Percentiles rank a stretch among this genome's conserved stretches.
Conservation (phyloP, 2,888 invertebrate species). For the Macaria liturata region DNA sequence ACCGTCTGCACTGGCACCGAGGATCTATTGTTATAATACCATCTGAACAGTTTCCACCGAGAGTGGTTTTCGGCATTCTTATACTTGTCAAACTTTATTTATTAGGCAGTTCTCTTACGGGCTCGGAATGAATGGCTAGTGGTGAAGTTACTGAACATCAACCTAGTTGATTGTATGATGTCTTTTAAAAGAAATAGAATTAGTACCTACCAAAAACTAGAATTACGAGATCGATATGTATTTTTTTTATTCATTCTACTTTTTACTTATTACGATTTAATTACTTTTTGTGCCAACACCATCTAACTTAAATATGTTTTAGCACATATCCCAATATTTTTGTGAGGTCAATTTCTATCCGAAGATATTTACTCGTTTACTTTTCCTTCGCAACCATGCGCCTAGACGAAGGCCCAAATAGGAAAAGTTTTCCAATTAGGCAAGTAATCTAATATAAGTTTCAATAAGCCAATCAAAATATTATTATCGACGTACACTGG, state of each 20-base stretch:
- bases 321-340: too few relatives aligned
- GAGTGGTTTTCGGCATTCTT: conserved; percentile 31
- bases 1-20: background rate
- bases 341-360: background rate
- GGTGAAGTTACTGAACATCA: too few relatives aligned
- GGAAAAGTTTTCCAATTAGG: conserved; percentile 40
- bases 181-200: too few relatives aligned
- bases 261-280: too few relatives aligned
- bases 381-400: conserved; percentile 20
- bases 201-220: too few relatives aligned
- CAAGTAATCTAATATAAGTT: conserved; percentile 36
- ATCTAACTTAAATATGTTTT: too few relatives aligned
- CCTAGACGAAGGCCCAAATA: conserved; percentile 27
- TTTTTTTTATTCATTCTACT: too few relatives aligned
- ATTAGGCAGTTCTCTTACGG: conserved; percentile 20
- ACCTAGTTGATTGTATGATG: conserved; percentile 1
- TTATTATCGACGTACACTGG: conserved; percentile 24
- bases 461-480: conserved; percentile 36
- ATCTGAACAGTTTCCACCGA: conserved; percentile 39
- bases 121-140: conserved; percentile 3
- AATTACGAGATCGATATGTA: too few relatives aligned
- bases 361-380: conserved; percentile 7
- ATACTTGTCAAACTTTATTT: conserved; percentile 30
- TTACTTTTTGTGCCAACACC: too few relatives aligned
- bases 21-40: conserved; percentile 44